These are phyloP conservation scores for Phania funesta DNA, from an alignment of 2,888 invertebrate genomes.

Conservation along the genomic window DNA sequence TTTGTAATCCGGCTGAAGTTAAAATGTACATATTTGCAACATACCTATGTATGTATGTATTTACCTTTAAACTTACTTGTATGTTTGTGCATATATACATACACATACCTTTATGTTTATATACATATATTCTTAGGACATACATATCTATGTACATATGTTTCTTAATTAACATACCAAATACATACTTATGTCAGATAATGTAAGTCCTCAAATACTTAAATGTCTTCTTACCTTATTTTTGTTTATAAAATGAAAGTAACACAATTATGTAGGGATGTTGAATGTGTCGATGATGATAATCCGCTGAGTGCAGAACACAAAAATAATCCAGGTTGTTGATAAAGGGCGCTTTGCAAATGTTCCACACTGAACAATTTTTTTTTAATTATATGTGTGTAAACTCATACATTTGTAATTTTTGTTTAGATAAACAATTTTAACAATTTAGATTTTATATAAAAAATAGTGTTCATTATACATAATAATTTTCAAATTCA, in stretches of 20 bases:
- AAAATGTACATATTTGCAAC: neutral
- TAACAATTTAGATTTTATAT: conserved; percentile 30
- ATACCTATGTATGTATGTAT: neutral
- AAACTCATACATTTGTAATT: neutral
- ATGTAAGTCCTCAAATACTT: neutral
- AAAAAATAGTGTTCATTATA: conserved; percentile 10
- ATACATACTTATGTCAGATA: neutral
- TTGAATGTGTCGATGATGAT: conserved; percentile 17
- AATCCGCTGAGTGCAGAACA: conserved; percentile 1
- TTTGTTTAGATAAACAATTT: conserved; percentile 48
- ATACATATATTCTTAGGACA: too few species aligned
- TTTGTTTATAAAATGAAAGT: neutral
- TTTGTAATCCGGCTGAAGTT: neutral
- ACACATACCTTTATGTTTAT: neutral
- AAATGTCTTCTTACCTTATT: conserved; percentile 28
- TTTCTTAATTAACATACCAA: neutral
- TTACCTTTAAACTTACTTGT: neutral
- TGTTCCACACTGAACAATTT: conserved; percentile 19
- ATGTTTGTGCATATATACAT: neutral
- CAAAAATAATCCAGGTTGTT: conserved; percentile 40
- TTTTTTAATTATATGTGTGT: too few species aligned
- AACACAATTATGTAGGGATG: conserved; percentile 7
- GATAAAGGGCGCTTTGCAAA: neutral
- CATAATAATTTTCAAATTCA: conserved; percentile 1
- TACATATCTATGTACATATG: neutral